These are phyloP conservation scores for Gymnocephalus cernua DNA, from an alignment of 2,113 vertebrate genomes.

Conservation along the genomic window DNA sequence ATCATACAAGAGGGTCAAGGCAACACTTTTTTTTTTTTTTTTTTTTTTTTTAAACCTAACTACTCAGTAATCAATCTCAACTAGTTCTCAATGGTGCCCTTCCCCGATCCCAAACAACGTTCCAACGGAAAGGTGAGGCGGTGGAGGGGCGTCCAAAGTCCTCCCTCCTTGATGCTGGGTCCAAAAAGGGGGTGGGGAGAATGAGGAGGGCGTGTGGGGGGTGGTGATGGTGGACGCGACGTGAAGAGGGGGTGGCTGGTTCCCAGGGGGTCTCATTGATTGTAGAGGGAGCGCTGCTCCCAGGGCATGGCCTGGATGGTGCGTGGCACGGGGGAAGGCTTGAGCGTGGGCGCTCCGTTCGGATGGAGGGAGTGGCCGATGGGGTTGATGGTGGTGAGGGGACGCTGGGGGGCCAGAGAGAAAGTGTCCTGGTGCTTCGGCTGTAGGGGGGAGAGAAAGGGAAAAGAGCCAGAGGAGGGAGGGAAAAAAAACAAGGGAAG, in stretches of 20 bases:
- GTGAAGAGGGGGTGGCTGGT: background rate
- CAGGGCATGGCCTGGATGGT: conserved; percentile 82
- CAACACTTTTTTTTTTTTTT: conserved; percentile 67
- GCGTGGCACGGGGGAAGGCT: conserved; percentile 79
- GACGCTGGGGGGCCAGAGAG: conserved; percentile 79
- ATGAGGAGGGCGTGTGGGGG: conserved; percentile 12
- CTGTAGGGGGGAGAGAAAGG: conserved; percentile 26
- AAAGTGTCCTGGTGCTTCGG: conserved; percentile 81
- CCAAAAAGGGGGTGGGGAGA: background rate
- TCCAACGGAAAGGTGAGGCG: conserved; percentile 47
- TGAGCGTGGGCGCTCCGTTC: conserved; percentile 78
- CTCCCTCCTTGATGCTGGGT: conserved; percentile 58
- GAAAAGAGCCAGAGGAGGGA: too few species aligned
- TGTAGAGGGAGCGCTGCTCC: conserved; percentile 84
- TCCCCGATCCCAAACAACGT: conserved; percentile 50
- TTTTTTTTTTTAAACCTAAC: conserved; percentile 69
- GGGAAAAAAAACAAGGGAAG: background rate
- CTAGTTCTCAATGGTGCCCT: conserved; percentile 70
- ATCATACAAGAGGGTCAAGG: conserved; percentile 80
- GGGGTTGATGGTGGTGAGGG: conserved; percentile 82
- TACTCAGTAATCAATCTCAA: conserved; percentile 77
- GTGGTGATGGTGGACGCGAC: conserved; percentile 2
- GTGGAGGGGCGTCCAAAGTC: conserved; percentile 45
- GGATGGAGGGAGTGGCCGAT: conserved; percentile 81
- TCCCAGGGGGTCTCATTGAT: conserved; percentile 73